phyloP scores from a whole-genome alignment of 2,113 vertebrate genomes.

The Lepisosteus osseus region DNA sequence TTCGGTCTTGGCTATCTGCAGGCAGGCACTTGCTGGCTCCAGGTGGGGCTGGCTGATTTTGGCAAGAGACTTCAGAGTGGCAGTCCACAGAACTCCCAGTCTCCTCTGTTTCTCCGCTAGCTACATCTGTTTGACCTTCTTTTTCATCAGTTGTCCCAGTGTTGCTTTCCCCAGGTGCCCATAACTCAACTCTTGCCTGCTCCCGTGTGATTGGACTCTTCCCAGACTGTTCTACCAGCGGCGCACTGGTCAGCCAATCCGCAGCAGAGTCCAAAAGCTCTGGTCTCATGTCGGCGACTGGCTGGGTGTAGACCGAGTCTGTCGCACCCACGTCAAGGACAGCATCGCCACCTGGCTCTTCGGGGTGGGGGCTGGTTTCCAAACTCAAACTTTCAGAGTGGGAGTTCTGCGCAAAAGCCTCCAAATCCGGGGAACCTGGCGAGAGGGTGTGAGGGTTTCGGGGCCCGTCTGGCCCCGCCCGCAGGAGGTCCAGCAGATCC shows the following conservation, averaged over 20 bases:
- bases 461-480: conserved; percentile 33
- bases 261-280: conserved; percentile 59
- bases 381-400: conserved; percentile 21
- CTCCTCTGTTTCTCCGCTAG: conserved; percentile 2
- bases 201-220: conserved; percentile 21
- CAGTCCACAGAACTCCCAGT: conserved; percentile 14
- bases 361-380: conserved; percentile 10
- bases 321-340: not conserved
- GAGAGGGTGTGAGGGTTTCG: conserved; percentile 7
- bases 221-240: conserved; percentile 49
- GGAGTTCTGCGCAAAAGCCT: conserved; percentile 16
- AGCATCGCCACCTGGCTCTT: not conserved
- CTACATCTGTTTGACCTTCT: conserved; percentile 34
- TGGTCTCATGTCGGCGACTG: conserved; percentile 11
- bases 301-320: conserved; percentile 6
- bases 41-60: too few species aligned
- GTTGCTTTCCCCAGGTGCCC: conserved; percentile 12
- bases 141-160: not conserved
- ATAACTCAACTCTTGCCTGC: conserved; percentile 30
- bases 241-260: conserved; percentile 59
- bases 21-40: not conserved
- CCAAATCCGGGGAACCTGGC: not conserved
- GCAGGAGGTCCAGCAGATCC: conserved; percentile 59
- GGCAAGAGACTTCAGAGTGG: not conserved
- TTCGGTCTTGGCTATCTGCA: conserved; percentile 48